Evolutionary conservation across 2,888 invertebrate genomes (phyloP), one percentile per base, ranked within the genome.

Genomic region (Parnassius apollo): DNA sequence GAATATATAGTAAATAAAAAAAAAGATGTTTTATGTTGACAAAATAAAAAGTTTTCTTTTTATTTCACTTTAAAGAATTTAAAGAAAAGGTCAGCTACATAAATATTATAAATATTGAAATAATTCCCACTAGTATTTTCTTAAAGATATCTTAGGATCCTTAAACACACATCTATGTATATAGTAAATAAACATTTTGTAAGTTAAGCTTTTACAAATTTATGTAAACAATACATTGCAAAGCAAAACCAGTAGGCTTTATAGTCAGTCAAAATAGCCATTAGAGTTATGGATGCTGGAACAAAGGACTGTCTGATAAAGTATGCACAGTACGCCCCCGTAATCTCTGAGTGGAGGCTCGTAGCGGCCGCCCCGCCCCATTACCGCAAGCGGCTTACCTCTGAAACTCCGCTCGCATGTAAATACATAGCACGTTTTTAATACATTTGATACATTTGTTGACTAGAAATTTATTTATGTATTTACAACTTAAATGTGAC

Each of bases 281-380:
- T 69, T 65, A 65, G 62, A 35, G 46, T 61, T 42, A 25, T 18
- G 13, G 48, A 54, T 52, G 61, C 48, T 56, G 72, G 75, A 72
- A 84, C 82, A 83, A 82, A 83, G 81, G 78, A 80, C 72, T 71
- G 13, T 49, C 42, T 85, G 70, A 86, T 89, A 80, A 86, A 88
- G 80, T 87, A 88, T 89, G 80, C 88, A 86, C 82, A 82, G 79
- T 74, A 77, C 86, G 86, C 86, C 88, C 86, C 80, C 78, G 78
- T 78, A 82, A 83, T 79, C 82, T 66, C 62, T 73, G 76, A 86
- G 77, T 85, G 85, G 86, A 82, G 86, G 83, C 84, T 83, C 71
- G 71, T 65, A 42, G 77, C 75, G 75, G 71, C 68, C 72, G 72
- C 71, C 75, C 82, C 86, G 83, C 85, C 86, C 86, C 85, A 83